Conservation (phyloP, 2,797 vertebrate species). For the Tolypeutes matacus region DNA sequence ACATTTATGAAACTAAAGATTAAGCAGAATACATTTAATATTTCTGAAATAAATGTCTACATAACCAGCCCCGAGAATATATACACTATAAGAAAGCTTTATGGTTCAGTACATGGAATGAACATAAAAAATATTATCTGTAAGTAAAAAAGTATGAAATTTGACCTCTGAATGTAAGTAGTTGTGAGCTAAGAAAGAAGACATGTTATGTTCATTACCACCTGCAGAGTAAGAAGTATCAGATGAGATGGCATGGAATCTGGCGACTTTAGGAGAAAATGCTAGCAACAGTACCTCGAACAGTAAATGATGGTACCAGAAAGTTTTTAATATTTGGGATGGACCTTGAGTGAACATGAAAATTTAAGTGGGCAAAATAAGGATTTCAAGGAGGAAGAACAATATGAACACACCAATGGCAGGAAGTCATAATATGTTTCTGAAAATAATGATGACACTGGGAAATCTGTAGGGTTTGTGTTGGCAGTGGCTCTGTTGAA, state of each 20-base stretch:
- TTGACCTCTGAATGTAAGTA: background rate
- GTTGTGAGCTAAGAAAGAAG: background rate
- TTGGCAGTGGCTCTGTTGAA: background rate
- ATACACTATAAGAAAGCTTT: background rate
- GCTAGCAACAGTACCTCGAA: background rate
- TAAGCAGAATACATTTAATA: background rate
- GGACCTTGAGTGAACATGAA: background rate
- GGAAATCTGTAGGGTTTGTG: background rate
- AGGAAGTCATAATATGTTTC: background rate
- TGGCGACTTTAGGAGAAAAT: background rate
- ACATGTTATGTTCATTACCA: background rate
- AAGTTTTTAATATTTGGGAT: background rate
- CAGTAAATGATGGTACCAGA: background rate
- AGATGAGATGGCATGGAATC: background rate
- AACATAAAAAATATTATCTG: background rate
- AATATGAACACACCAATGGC: background rate
- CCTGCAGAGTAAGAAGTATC: background rate
- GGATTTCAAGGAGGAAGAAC: background rate
- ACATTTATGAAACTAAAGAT: background rate
- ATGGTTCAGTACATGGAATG: background rate
- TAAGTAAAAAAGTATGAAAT: background rate
- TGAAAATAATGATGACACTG: background rate
- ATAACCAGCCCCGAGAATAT: background rate
- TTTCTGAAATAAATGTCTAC: background rate
- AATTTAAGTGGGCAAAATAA: background rate